These are phyloP conservation scores for Drepana falcataria DNA, from an alignment of 2,888 invertebrate species.

Conservation along the genomic window DNA sequence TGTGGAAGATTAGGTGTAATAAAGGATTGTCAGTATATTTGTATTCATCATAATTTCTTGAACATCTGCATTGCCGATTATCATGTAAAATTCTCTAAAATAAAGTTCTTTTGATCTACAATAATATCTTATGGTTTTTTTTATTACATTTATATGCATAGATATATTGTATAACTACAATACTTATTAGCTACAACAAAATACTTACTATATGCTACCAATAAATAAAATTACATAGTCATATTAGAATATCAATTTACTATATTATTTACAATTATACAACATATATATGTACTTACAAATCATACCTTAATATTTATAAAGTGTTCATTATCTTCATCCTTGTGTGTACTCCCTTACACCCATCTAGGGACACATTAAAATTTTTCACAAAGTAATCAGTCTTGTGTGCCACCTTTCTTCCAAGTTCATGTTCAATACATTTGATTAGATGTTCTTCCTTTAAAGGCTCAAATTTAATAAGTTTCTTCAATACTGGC, in stretches of 20 bases:
- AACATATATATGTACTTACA: slow-evolving; percentile 4
- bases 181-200: slow-evolving; percentile 9
- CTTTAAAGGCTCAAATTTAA: slow-evolving; percentile 50
- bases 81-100: slow-evolving; percentile 77
- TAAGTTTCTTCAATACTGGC: slow-evolving; percentile 36
- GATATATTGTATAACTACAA: background rate
- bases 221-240: slow-evolving; percentile 15
- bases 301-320: slow-evolving; percentile 26
- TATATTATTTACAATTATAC: background rate
- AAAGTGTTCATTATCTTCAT: slow-evolving; percentile 48
- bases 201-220: slow-evolving; percentile 6
- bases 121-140: slow-evolving; percentile 15
- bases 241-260: slow-evolving; percentile 2
- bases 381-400: slow-evolving; percentile 50
- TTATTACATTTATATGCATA: slow-evolving; percentile 7
- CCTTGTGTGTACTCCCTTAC: slow-evolving; percentile 68
- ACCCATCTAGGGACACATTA: slow-evolving; percentile 61
- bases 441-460: slow-evolving; percentile 50
- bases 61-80: slow-evolving; percentile 78
- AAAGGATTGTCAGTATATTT: slow-evolving; percentile 71
- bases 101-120: slow-evolving; percentile 79
- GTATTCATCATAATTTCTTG: slow-evolving; percentile 72
- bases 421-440: slow-evolving; percentile 47
- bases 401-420: background rate
- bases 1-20: slow-evolving; percentile 70